Evolutionary conservation across 2,797 vertebrate species (phyloP), one percentile per base, ranked within the genome.

Genomic region (Etheostoma nigrum): DNA sequence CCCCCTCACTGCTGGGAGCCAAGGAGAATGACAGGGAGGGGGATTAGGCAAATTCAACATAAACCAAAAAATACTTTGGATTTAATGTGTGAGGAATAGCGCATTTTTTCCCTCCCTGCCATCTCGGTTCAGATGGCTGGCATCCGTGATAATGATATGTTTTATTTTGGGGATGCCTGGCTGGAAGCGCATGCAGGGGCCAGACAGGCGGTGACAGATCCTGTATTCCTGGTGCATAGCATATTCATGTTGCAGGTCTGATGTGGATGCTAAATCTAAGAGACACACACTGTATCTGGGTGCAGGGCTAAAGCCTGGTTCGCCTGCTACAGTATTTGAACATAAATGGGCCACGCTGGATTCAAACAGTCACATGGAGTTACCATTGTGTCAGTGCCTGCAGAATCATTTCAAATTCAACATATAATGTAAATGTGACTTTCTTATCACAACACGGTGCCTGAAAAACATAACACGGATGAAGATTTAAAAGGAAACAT

Each of bases 131-230:
- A 73, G 79, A 64, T 86, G 66, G 75, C 84, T 78, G 81, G 62
- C 86, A 85, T 84, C 76, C 25, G 70, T 72, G 86, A 83, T 93
- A 91, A 93, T 93, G 89, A 90, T 91, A 66, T 59, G 86, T 89
- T 93, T 91, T 92, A 92, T 92, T 94, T 93, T 83, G 85, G 88
- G 86, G 74, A 63, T 73, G 79, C 79, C 78, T 81, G 84, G 70
- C 86, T 91, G 78, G 81, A 78, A 89, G 89, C 76, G 21, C 76
- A 79, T 61, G 74, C 78, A 74, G 80, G 79, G 75, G 60, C 79
- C 86, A 91, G 88, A 86, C 91, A 90, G 80, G 84, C 86, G 27
- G 77, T 93, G 93, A 91, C 93, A 91, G 92, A 88, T 91, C 85
- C 83, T 92, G 86, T 90, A 89, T 89, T 90, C 86, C 89, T 89